phyloP scores from a whole-genome alignment of 2,797 vertebrate genomes.

The Kryptolebias ocellatus region DNA sequence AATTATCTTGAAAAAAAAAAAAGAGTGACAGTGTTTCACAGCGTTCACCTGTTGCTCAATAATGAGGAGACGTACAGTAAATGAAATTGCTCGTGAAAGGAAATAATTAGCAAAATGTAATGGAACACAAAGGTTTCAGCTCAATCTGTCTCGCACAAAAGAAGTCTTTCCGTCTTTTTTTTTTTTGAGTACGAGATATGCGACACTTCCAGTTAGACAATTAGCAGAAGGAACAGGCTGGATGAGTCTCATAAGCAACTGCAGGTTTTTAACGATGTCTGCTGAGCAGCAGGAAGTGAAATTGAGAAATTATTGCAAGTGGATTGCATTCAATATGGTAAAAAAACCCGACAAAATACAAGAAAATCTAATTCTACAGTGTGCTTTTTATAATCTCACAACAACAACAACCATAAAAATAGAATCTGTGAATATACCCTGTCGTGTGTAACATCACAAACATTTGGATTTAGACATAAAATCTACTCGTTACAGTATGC shows the following conservation, averaged over 20 bases:
- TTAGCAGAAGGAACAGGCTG: constrained; percentile 52
- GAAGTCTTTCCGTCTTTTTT: constrained; percentile 20
- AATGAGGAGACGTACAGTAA: background rate
- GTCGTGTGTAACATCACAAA: constrained; percentile 2
- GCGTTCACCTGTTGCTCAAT: background rate
- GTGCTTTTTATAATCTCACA: constrained; percentile 14
- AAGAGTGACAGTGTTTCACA: background rate
- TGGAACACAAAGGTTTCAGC: constrained; percentile 15
- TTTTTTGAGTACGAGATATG: constrained; percentile 44
- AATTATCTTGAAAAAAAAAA: background rate
- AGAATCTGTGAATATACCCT: constrained; percentile 29
- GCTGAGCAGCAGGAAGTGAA: constrained; percentile 33
- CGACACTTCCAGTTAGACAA: constrained; percentile 48
- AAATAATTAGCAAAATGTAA: background rate
- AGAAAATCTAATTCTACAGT: background rate
- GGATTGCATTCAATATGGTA: background rate
- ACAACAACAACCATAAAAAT: constrained; percentile 36
- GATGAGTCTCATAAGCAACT: constrained; percentile 50
- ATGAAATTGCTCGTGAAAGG: background rate
- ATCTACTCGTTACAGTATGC: background rate
- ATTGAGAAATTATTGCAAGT: constrained; percentile 1
- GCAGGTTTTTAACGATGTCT: constrained; percentile 33
- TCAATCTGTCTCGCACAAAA: constrained; percentile 16
- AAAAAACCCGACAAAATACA: background rate
- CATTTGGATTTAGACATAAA: constrained; percentile 11